Evolutionary conservation across 1,140 invertebrate genomes (phyloP).

Genomic region (Muscidifurax raptorellus): DNA sequence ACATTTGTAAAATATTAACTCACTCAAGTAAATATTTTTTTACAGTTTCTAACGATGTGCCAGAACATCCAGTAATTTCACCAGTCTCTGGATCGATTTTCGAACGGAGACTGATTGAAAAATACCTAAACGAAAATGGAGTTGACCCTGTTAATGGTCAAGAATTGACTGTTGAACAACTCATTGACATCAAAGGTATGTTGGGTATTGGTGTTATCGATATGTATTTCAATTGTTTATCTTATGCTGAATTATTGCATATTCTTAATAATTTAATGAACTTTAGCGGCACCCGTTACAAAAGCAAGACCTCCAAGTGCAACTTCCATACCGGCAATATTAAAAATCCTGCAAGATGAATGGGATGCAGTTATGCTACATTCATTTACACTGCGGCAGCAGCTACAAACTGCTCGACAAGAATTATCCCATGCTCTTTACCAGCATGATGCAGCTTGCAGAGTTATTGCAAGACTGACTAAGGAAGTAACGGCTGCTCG

Average conservation of each 20-base stretch:
- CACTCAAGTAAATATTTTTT: slow-evolving; percentile 82
- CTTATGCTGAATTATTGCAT: background rate
- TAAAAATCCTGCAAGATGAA: slow-evolving; percentile 99
- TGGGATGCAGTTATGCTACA: slow-evolving; percentile 99
- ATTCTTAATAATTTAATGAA: slow-evolving; percentile 36
- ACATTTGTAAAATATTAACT: slow-evolving; percentile 66
- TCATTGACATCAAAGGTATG: slow-evolving; percentile 96
- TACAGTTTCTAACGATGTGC: slow-evolving; percentile 95
- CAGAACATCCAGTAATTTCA: slow-evolving; percentile 96
- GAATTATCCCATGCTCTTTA: slow-evolving; percentile 95
- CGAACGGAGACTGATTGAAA: slow-evolving; percentile 95
- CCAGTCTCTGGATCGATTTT: slow-evolving; percentile 96
- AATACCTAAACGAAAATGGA: slow-evolving; percentile 96
- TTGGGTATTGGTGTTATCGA: background rate
- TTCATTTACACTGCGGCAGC: slow-evolving; percentile 96
- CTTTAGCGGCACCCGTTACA: slow-evolving; percentile 85
- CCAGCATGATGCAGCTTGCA: slow-evolving; percentile 98
- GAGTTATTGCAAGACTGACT: slow-evolving; percentile 97
- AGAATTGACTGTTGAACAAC: slow-evolving; percentile 87
- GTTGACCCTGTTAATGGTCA: slow-evolving; percentile 96
- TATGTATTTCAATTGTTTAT: background rate
- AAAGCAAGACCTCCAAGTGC: slow-evolving; percentile 98
- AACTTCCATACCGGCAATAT: slow-evolving; percentile 97
- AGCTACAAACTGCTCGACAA: slow-evolving; percentile 94
- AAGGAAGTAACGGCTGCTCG: slow-evolving; percentile 98